A percentile compares a stretch with the other conserved stretches of the same genome.
Evolutionary conservation across 2,888 invertebrate species (phyloP).

Genomic region (Eupelmus urozonus): DNA sequence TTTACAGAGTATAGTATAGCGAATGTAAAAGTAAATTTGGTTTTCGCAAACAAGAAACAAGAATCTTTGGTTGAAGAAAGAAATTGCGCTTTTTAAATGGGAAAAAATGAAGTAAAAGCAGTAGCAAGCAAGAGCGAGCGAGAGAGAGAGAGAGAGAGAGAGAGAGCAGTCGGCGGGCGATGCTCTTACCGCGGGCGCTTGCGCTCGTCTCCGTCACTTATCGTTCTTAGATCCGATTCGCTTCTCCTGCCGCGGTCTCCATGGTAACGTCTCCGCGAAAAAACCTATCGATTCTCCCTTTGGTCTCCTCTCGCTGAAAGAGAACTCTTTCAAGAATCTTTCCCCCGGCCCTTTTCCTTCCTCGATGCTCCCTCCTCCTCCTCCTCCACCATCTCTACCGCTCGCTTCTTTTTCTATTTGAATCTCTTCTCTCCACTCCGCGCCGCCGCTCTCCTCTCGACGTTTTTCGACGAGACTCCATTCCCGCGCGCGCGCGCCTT

Average conservation of each 20-base stretch:
- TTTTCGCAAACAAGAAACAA: neutral
- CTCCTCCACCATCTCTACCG: conserved; percentile 27
- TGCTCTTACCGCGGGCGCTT: conserved; percentile 69
- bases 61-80: neutral
- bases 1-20: no score
- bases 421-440: no score
- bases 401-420: conserved; percentile 51
- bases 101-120: neutral
- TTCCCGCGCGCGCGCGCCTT: conserved; percentile 33
- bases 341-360: conserved; percentile 65
- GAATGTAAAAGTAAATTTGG: no score
- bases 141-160: neutral
- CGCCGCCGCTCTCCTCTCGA: conserved; percentile 9
- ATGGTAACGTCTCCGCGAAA: conserved; percentile 77
- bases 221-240: conserved; percentile 73
- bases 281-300: conserved; percentile 78
- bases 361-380: conserved; percentile 58
- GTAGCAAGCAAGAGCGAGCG: neutral
- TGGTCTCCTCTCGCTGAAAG: conserved; percentile 71
- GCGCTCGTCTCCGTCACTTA: conserved; percentile 70
- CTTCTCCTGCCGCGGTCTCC: conserved; percentile 75
- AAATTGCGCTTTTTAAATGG: neutral
- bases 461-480: conserved; percentile 41
- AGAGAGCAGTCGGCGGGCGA: no score
- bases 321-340: conserved; percentile 75